A percentile compares a stretch with the other conserved stretches of the same genome.
These are phyloP conservation scores for Syngnathus rostellatus DNA, from an alignment of 2,797 vertebrate genomes.

Conservation along the genomic window DNA sequence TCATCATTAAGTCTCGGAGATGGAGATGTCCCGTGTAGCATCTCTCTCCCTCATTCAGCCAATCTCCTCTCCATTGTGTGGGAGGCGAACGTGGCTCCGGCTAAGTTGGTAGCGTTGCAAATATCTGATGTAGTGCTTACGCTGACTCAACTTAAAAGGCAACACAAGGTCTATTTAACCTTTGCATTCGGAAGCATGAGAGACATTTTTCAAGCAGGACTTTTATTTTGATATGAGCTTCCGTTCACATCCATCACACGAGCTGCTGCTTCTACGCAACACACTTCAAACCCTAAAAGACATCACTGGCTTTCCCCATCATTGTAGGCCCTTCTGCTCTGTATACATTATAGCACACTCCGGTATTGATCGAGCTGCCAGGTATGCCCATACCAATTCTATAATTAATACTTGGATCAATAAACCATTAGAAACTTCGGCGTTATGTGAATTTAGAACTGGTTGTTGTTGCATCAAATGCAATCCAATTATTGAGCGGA, in stretches of 20 bases:
- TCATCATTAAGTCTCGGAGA: slow-evolving; percentile 48
- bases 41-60: slow-evolving; percentile 38
- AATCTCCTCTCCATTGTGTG: slow-evolving; percentile 45
- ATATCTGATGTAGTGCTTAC: slow-evolving; percentile 42
- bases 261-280: background rate
- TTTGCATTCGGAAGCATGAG: slow-evolving; percentile 12
- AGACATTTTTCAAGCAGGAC: background rate
- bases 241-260: background rate
- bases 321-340: background rate
- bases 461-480: background rate
- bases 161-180: slow-evolving; percentile 54
- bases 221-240: background rate
- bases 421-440: slow-evolving; percentile 7
- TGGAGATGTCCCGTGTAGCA: slow-evolving; percentile 50
- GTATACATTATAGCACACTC: background rate
- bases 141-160: slow-evolving; percentile 53
- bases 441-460: background rate
- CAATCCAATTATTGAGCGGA: background rate
- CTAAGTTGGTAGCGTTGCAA: slow-evolving; percentile 44
- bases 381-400: background rate
- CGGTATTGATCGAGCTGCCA: background rate
- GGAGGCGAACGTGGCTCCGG: slow-evolving; percentile 25
- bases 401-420: slow-evolving; percentile 6
- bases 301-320: background rate
- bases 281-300: background rate